Evolutionary conservation across 2,888 invertebrate genomes (phyloP), one percentile per base, ranked within the genome.

Genomic region (Thymelicus acteon): DNA sequence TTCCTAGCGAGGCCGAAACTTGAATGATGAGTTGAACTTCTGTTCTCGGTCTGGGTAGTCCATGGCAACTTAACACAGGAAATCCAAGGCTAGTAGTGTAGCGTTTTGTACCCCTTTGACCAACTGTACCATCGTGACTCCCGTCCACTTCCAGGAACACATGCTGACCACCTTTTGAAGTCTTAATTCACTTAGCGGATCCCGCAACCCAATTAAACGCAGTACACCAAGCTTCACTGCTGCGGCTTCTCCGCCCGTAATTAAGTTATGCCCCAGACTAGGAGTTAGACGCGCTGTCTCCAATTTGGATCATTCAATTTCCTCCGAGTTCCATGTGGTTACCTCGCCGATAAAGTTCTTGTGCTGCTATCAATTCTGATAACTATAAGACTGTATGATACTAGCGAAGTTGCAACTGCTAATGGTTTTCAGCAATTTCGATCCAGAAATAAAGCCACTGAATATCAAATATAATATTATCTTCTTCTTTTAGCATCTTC

Each of bases 201-300:
- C 31, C 61, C 61, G 61, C 61, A 67, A 68, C 61, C 61, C 61
- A 61, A 68, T 68, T 68, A 68, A 68, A 52, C 62, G 7, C 12
- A 64, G 60, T 57, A 37, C 57, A 60, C 39, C 39, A 3, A 44
- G 37, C 62, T 40, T 44, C 65, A 64, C 60, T 48, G 47, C 37
- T 60, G 69, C 62, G 74, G 69, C 72, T 72, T 72, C 73, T 67
- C 39, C 63, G 54, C 61, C 13, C 61, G 47, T 74, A 74, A 74
- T 74, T 68, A 70, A 71, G 72, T 74, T 74, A 68, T 31, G 49
- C 0, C 68, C 58, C 58, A 68, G 69, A 63, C 57, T 69, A 19
- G 52, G 47, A 63, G 63, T 52, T 63, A 48, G 62, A 61, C 52
- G 47, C 47, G 44, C 57, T 49, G 69, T 58, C 63, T 63, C 37